phyloP scores from a whole-genome alignment of 2,113 vertebrate genomes.

The Eonycteris spelaea region DNA sequence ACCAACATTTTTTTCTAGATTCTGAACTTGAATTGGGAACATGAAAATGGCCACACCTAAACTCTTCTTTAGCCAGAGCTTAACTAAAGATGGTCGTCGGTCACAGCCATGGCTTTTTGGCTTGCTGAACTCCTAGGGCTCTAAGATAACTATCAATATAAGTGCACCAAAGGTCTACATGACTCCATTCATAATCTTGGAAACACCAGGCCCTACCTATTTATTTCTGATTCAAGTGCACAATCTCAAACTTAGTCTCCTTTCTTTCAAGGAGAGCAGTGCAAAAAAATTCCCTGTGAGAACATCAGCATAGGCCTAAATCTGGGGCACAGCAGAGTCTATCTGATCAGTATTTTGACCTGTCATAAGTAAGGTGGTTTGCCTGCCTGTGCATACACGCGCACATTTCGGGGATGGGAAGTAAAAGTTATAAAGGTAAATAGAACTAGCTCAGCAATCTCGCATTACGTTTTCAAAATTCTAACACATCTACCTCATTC shows the following conservation, averaged over 20 bases:
- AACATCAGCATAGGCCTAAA: not conserved
- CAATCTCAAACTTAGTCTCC: constrained; percentile 15
- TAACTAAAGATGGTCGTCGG: not conserved
- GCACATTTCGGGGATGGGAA: not conserved
- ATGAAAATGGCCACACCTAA: constrained; percentile 29
- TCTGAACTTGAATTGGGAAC: constrained; percentile 18
- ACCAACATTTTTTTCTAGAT: not conserved
- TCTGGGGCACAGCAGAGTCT: not conserved
- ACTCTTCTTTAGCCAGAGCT: constrained; percentile 7
- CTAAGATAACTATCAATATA: not conserved
- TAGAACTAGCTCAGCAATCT: not conserved
- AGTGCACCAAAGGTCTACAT: not conserved
- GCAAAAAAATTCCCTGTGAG: not conserved
- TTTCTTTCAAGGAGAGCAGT: not conserved
- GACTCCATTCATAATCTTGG: not conserved
- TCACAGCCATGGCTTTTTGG: not conserved
- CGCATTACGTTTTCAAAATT: constrained; percentile 28
- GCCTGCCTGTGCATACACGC: not conserved
- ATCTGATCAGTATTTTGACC: constrained; percentile 5
- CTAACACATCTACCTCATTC: not conserved
- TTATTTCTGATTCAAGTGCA: not conserved
- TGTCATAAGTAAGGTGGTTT: not conserved
- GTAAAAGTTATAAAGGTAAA: not conserved
- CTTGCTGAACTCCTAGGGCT: not conserved
- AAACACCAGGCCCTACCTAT: not conserved